Conservation (phyloP, 2,113 vertebrate genomes). For the Otis tarda region DNA sequence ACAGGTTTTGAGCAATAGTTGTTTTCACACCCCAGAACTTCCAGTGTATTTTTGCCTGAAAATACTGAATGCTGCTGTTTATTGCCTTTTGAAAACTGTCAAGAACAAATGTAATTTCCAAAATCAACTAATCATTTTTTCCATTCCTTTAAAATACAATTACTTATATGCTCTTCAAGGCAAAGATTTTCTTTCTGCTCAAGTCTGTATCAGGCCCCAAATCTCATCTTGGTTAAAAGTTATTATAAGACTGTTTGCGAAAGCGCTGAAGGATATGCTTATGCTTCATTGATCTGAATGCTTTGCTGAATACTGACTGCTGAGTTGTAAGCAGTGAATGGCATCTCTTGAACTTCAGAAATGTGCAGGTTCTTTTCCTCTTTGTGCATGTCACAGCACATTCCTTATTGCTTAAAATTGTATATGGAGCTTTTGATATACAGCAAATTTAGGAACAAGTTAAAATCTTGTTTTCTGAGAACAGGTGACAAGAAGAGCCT, state of each 20-base stretch:
- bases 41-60: neutral
- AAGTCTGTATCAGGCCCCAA: neutral
- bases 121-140: neutral
- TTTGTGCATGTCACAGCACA: neutral
- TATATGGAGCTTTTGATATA: neutral
- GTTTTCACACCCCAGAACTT: neutral
- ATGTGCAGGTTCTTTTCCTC: neutral
- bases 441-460: neutral
- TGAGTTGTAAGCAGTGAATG: neutral
- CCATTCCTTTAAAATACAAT: neutral
- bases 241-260: neutral
- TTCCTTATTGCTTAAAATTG: neutral
- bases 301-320: neutral
- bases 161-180: neutral
- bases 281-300: neutral
- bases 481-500: neutral
- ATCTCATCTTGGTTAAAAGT: neutral
- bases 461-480: neutral
- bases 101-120: neutral
- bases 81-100: neutral
- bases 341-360: neutral
- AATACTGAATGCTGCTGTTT: neutral
- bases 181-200: neutral
- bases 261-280: neutral
- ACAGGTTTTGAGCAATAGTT: neutral